Evolutionary conservation across 2,888 invertebrate genomes (phyloP).

Genomic region (Candidula unifasciata): DNA sequence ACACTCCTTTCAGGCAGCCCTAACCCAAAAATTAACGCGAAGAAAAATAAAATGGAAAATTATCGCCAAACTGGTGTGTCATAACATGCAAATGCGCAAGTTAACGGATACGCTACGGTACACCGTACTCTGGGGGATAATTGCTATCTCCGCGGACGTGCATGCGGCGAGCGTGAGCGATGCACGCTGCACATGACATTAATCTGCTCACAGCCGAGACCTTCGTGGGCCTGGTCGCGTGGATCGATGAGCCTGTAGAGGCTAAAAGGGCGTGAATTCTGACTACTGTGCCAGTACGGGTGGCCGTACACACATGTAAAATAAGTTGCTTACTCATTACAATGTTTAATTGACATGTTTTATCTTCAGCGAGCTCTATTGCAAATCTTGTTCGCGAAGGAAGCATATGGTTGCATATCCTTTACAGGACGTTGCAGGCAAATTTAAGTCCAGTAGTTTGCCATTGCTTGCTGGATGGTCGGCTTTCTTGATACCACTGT

Average conservation of each 20-base stretch:
- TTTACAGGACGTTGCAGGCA: no score
- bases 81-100: conserved; percentile 38
- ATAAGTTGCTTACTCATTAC: neutral
- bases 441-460: no score
- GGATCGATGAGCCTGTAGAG: conserved; percentile 23
- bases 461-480: no score
- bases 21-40: neutral
- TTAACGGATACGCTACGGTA: conserved; percentile 13
- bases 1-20: neutral
- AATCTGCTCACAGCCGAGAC: conserved; percentile 38
- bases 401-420: no score
- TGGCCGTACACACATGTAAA: neutral
- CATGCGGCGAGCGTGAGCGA: conserved; percentile 31
- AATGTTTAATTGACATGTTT: neutral
- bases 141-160: conserved; percentile 34
- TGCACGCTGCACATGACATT: conserved; percentile 39
- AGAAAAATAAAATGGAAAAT: neutral
- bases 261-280: conserved; percentile 1
- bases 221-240: neutral
- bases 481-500: no score
- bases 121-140: conserved; percentile 32
- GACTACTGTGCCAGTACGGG: conserved; percentile 1
- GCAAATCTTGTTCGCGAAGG: no score
- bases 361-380: neutral
- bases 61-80: neutral